Evolutionary conservation across 2,797 vertebrate species (phyloP).

Genomic region (Ibycter americanus): DNA sequence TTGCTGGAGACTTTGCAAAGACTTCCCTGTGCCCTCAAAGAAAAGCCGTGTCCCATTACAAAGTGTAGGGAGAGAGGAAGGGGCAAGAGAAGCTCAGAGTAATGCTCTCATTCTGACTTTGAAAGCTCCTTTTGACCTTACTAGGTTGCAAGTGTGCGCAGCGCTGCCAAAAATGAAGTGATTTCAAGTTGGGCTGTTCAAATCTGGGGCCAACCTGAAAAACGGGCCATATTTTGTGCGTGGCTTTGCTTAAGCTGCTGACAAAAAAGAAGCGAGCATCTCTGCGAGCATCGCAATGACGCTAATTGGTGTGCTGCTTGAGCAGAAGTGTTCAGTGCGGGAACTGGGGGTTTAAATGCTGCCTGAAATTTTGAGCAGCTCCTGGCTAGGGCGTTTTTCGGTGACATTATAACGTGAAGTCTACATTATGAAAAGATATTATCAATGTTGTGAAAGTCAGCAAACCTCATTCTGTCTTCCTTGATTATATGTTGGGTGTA

Average conservation of each 20-base stretch:
- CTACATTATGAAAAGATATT: not conserved
- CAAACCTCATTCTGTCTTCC: not conserved
- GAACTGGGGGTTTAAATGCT: not conserved
- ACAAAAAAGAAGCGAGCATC: not conserved
- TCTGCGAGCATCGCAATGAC: accelerated
- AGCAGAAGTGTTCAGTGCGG: not conserved
- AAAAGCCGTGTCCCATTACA: not conserved
- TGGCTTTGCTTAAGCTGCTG: not conserved
- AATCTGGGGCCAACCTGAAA: not conserved
- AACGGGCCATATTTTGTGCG: not conserved
- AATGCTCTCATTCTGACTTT: not conserved
- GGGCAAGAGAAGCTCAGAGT: not conserved
- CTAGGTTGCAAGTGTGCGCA: not conserved
- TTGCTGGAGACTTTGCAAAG: not conserved
- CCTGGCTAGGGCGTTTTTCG: not conserved
- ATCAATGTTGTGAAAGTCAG: not conserved
- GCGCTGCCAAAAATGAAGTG: not conserved
- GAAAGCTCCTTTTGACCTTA: not conserved
- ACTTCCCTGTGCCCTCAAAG: not conserved
- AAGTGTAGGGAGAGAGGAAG: not conserved
- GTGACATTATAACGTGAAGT: not conserved
- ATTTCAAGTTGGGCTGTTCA: not conserved
- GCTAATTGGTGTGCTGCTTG: not conserved
- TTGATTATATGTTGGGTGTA: not conserved
- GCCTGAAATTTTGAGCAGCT: constrained; percentile 1